Evolutionary conservation across 2,113 vertebrate genomes (phyloP).

Genomic region (Datnioides undecimradiatus): DNA sequence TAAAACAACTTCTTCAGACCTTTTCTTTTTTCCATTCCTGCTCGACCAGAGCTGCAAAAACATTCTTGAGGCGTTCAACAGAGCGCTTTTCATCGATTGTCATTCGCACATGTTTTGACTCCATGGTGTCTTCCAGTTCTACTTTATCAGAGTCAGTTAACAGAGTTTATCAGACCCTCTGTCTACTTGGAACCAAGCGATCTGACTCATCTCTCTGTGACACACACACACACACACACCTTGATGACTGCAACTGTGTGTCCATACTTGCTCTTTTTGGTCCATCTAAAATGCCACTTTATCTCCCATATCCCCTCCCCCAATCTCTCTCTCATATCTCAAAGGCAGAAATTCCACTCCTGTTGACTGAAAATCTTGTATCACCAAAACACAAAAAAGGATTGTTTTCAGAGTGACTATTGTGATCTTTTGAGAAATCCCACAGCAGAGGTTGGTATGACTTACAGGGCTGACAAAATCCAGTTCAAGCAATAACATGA

Average conservation of each 20-base stretch:
- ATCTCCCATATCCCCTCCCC: slow-evolving; percentile 11
- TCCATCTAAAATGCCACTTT: slow-evolving; percentile 34
- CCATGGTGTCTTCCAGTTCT: slow-evolving; percentile 40
- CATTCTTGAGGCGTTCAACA: slow-evolving; percentile 49
- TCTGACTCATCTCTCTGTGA: slow-evolving; percentile 44
- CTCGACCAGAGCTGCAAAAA: slow-evolving; percentile 54
- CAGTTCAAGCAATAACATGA: not conserved
- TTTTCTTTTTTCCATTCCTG: slow-evolving; percentile 20
- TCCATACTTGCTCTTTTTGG: slow-evolving; percentile 50
- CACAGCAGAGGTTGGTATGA: not conserved
- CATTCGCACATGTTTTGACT: slow-evolving; percentile 65
- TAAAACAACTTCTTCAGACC: slow-evolving; percentile 49
- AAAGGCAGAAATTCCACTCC: slow-evolving; percentile 42
- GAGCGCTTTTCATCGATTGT: slow-evolving; percentile 38
- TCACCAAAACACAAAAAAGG: not conserved
- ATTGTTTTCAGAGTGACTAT: not conserved
- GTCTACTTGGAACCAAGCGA: slow-evolving; percentile 16
- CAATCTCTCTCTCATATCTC: slow-evolving; percentile 15
- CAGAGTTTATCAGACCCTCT: slow-evolving; percentile 55
- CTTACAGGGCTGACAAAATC: not conserved
- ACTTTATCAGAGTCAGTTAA: slow-evolving; percentile 59
- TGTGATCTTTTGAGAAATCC: not conserved
- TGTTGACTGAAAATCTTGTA: slow-evolving; percentile 23
- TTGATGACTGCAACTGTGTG: slow-evolving; percentile 34
- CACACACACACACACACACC: slow-evolving; percentile 28